These are phyloP conservation scores for Myotis planiceps DNA, from an alignment of 2,797 vertebrate genomes.

Conservation along the genomic window DNA sequence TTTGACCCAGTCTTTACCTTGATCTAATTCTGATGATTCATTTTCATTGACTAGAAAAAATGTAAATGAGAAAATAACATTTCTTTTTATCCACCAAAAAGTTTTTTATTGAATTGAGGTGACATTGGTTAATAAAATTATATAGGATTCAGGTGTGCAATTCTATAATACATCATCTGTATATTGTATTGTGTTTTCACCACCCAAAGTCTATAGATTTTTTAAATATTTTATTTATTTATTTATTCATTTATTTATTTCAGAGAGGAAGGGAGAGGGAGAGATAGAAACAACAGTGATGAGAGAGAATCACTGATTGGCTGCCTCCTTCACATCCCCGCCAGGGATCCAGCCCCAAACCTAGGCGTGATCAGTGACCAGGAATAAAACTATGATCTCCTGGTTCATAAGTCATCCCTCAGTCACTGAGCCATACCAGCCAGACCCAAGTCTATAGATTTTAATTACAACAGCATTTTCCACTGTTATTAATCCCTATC, in stretches of 20 bases:
- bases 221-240: background rate
- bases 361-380: too few relatives aligned
- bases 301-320: too few relatives aligned
- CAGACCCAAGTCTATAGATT: background rate
- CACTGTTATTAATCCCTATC: background rate
- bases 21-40: conserved; percentile 16
- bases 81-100: background rate
- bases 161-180: background rate
- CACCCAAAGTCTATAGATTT: background rate
- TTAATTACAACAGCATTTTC: background rate
- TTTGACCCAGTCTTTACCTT: background rate
- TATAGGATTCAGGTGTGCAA: background rate
- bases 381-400: too few relatives aligned
- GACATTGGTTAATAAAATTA: background rate
- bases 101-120: background rate
- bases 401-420: too few relatives aligned
- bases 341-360: too few relatives aligned
- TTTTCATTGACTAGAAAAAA: conserved; percentile 55
- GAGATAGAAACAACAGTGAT: too few relatives aligned
- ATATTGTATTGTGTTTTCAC: background rate
- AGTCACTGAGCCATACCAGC: too few relatives aligned
- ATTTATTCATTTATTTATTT: too few relatives aligned
- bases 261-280: too few relatives aligned
- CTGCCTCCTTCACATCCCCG: too few relatives aligned
- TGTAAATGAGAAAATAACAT: background rate